These are phyloP conservation scores for Catocala nupta DNA, from an alignment of 2,888 invertebrate genomes.

Conservation along the genomic window DNA sequence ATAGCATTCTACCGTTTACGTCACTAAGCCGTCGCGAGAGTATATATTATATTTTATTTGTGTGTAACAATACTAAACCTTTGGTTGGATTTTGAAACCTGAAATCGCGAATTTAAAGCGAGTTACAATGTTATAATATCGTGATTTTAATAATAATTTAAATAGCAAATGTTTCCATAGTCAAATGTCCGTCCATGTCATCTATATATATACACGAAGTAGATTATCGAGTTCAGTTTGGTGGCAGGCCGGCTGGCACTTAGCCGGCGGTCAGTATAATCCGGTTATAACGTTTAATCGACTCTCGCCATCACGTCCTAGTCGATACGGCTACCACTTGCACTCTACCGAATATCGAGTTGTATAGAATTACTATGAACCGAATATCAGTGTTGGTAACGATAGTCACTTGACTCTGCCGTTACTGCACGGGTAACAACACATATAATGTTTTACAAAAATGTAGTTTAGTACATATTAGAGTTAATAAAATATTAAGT, in stretches of 20 bases:
- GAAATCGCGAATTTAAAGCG: too few species aligned
- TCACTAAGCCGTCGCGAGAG: too few species aligned
- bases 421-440: slow-evolving; percentile 26
- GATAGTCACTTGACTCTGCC: slow-evolving; percentile 32
- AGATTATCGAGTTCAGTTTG: slow-evolving; percentile 67
- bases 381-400: slow-evolving; percentile 33
- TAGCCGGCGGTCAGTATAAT: slow-evolving; percentile 79
- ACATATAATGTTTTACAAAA: slow-evolving; percentile 10
- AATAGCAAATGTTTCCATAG: too few species aligned
- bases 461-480: too few species aligned
- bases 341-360: slow-evolving; percentile 43
- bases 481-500: too few species aligned
- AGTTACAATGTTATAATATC: too few species aligned
- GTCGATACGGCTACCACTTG: slow-evolving; percentile 62
- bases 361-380: slow-evolving; percentile 46
- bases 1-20: too few species aligned
- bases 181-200: slow-evolving; percentile 1
- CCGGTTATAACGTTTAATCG: slow-evolving; percentile 80
- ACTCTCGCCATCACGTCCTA: slow-evolving; percentile 64
- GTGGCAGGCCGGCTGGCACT: slow-evolving; percentile 67
- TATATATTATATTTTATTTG: too few species aligned
- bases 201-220: slow-evolving; percentile 26
- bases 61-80: too few species aligned
- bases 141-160: too few species aligned
- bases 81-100: too few species aligned